Conservation (phyloP, 2,797 vertebrate genomes). For the Tadarida brasiliensis region DNA sequence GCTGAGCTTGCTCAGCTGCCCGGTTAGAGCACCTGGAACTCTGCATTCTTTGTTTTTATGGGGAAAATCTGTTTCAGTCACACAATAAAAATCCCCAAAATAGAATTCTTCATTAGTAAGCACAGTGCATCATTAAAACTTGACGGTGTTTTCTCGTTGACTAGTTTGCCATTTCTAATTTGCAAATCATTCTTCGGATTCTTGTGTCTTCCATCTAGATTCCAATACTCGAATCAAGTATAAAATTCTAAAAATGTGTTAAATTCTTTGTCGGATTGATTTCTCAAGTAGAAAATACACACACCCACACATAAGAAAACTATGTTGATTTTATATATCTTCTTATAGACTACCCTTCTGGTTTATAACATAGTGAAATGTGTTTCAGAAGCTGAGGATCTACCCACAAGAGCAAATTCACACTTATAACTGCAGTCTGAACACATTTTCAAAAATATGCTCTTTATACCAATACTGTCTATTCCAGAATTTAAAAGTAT, state of each 20-base stretch:
- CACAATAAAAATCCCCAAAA: background rate
- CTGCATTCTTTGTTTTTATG: background rate
- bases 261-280: background rate
- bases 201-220: background rate
- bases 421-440: background rate
- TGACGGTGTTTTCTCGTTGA: background rate
- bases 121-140: background rate
- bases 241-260: background rate
- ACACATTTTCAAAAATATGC: background rate
- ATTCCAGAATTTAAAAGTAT: background rate
- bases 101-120: background rate
- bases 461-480: rapidly evolving
- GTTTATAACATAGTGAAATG: background rate
- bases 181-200: background rate
- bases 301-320: background rate
- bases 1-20: background rate
- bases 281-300: background rate
- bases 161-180: background rate
- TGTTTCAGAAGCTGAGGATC: background rate
- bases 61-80: background rate
- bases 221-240: background rate
- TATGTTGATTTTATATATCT: background rate
- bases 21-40: background rate
- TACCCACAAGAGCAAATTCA: background rate
- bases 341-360: background rate